Evolutionary conservation across 2,888 invertebrate genomes (phyloP), one percentile per base, ranked within the genome.

Genomic region (Lacanobia wlatinum): DNA sequence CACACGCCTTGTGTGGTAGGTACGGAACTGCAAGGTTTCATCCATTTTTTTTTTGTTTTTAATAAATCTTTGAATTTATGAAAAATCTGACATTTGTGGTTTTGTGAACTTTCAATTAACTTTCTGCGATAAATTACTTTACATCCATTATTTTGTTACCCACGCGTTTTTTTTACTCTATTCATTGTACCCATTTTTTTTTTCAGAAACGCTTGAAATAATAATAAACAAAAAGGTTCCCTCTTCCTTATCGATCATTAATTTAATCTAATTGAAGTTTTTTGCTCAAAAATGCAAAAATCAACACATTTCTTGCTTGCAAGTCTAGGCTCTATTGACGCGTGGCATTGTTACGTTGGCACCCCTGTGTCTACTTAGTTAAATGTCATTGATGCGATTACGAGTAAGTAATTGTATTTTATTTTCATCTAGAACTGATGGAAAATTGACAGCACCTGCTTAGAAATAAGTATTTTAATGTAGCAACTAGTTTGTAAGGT

Each of bases 381-480:
- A 81, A 79, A 79, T 79, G 81, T 76, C 82, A 79, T 28, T 59
- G 48, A 70, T 53, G 58, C 67, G 43, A 74, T 74, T 70, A 80
- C 23, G 16, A n/a, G 28, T 66, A 67, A 60, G 50, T 43, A 48
- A 18, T 48, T 76, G 59, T 56, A 53, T 67, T 66, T 63, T 43
- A 66, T 80, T 80, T 80, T 63, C 38, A 48, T 59, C 21, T 56
- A 21, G 62, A 56, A 56, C 40, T 43, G 21, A 58, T 18, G 43
- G 28, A 66, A 73, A 67, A 59, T 28, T 46, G 2, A n/a, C 16
- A 3, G n/a, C 80, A 80, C 60, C 75, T 75, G 78, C 61, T 53
- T 61, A 43, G 16, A 38, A 60, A 23, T 53, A 55, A 34, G 52
- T 67, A 53, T 59, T 55, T 21, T 55, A 73, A 77, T 73, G 2